phyloP scores from a whole-genome alignment of 2,888 invertebrate genomes.

The Aleiodes testaceus region DNA sequence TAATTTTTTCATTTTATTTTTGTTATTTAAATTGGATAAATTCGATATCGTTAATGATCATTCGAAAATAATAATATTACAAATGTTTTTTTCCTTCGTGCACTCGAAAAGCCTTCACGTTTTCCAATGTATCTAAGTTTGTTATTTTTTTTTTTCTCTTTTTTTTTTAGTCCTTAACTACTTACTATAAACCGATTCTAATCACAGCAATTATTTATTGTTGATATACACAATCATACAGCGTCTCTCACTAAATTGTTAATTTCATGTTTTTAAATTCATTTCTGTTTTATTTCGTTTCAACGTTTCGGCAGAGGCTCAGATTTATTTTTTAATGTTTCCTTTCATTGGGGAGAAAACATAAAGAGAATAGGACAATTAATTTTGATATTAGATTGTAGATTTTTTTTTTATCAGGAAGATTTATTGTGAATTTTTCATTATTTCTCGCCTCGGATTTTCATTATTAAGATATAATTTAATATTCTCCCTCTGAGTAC shows the following conservation, averaged over 20 bases:
- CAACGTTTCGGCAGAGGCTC: slow-evolving; percentile 46
- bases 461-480: background rate
- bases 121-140: slow-evolving; percentile 34
- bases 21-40: slow-evolving; percentile 13
- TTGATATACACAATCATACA: slow-evolving; percentile 73
- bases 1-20: slow-evolving; percentile 5
- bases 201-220: slow-evolving; percentile 74
- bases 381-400: background rate
- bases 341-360: background rate
- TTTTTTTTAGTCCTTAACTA: slow-evolving; percentile 65
- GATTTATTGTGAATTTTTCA: slow-evolving; percentile 3
- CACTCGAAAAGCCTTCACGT: slow-evolving; percentile 35
- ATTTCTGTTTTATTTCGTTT: slow-evolving; percentile 47
- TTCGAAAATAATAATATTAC: slow-evolving; percentile 15
- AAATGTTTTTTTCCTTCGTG: slow-evolving; percentile 17
- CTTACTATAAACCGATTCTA: slow-evolving; percentile 71
- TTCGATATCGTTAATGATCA: slow-evolving; percentile 2
- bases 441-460: slow-evolving; percentile 26
- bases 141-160: slow-evolving; percentile 1
- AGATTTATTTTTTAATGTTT: slow-evolving; percentile 18
- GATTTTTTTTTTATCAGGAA: background rate
- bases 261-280: slow-evolving; percentile 48
- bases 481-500: background rate
- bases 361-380: slow-evolving; percentile 11
- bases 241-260: slow-evolving; percentile 70